Evolutionary conservation across 2,113 vertebrate genomes (phyloP).

Genomic region (Macaca nemestrina): DNA sequence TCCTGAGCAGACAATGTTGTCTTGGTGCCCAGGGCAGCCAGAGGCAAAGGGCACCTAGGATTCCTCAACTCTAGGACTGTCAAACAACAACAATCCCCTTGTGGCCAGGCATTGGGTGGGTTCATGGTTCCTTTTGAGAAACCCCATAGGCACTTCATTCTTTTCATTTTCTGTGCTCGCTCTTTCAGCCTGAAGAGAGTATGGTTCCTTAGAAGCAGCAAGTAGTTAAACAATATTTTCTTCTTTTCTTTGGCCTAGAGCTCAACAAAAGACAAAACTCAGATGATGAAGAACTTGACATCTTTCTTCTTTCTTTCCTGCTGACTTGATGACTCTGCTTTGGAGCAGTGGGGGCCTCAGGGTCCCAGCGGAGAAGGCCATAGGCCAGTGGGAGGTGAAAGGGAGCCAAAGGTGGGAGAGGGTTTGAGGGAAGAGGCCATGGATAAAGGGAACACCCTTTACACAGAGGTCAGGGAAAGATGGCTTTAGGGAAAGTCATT

Average conservation of each 20-base stretch:
- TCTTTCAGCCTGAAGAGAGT: background rate
- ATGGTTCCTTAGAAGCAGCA: background rate
- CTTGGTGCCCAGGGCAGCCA: too few species aligned
- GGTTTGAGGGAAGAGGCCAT: background rate
- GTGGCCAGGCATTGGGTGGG: background rate
- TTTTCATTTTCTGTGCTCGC: background rate
- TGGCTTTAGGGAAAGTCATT: background rate
- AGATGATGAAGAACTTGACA: background rate
- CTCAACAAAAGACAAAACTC: background rate
- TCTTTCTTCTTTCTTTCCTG: background rate
- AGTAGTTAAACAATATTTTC: background rate
- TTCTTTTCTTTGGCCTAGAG: background rate
- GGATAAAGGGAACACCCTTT: background rate
- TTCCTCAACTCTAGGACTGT: background rate
- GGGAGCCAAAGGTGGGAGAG: too few species aligned
- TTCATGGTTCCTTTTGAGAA: background rate
- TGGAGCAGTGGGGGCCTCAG: background rate
- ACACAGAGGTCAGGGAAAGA: too few species aligned
- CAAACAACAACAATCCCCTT: background rate
- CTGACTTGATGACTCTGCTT: background rate
- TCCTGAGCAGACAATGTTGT: too few species aligned
- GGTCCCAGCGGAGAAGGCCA: background rate
- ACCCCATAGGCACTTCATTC: background rate
- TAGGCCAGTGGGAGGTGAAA: accelerated
- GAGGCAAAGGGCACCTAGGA: background rate